A percentile compares a stretch with the other conserved stretches of the same genome.
phyloP scores from a whole-genome alignment of 2,113 vertebrate genomes.

The Lates calcarifer region DNA sequence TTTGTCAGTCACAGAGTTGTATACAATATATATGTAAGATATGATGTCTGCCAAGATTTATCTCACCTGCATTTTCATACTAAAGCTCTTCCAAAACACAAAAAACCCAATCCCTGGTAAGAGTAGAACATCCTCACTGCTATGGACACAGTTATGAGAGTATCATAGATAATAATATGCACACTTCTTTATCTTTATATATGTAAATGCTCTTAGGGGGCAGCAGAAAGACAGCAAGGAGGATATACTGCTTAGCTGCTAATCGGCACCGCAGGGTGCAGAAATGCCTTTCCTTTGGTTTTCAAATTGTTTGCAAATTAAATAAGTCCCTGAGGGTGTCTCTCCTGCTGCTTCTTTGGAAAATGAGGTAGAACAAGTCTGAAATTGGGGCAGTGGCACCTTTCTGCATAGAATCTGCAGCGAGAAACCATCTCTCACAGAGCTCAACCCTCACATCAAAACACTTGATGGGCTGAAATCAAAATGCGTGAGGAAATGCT shows the following conservation, averaged over 20 bases:
- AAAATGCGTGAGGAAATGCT: slow-evolving; percentile 43
- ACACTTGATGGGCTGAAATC: slow-evolving; percentile 25
- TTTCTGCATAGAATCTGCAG: slow-evolving; percentile 29
- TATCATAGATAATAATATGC: slow-evolving; percentile 37
- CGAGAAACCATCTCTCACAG: slow-evolving; percentile 3
- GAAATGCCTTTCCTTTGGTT: slow-evolving; percentile 65
- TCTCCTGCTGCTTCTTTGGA: slow-evolving; percentile 37
- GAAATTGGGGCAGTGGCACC: slow-evolving; percentile 30
- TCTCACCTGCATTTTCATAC: neutral
- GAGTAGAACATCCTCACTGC: neutral
- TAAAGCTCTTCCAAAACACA: neutral
- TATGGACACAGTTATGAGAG: slow-evolving; percentile 15
- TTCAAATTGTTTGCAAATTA: slow-evolving; percentile 75
- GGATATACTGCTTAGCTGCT: slow-evolving; percentile 52
- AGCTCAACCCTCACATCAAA: slow-evolving; percentile 35
- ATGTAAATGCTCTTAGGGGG: slow-evolving; percentile 35
- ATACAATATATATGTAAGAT: neutral
- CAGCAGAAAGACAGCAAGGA: slow-evolving; percentile 12
- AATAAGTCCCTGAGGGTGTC: slow-evolving; percentile 52
- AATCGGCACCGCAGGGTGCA: slow-evolving; percentile 52
- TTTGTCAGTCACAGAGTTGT: neutral
- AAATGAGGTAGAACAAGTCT: slow-evolving; percentile 39
- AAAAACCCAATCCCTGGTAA: slow-evolving; percentile 1
- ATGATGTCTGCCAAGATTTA: neutral
- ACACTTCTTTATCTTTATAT: slow-evolving; percentile 31